Evolutionary conservation across 2,113 vertebrate genomes (phyloP), one percentile per base, ranked within the genome.

Genomic region (Tylochromis polylepis): DNA sequence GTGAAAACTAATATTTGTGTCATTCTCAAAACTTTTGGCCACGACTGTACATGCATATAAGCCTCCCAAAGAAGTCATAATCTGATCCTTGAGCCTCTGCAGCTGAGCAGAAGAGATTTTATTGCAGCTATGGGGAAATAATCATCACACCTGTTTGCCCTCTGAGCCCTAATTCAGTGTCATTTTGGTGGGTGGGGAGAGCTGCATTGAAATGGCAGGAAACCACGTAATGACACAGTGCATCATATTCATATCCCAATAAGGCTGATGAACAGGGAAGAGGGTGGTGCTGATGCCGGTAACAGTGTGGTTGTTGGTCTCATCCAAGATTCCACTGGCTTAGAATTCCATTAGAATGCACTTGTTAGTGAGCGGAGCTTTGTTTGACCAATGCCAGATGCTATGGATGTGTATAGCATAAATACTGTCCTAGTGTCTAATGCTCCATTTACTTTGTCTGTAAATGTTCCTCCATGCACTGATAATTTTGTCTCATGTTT

Each of bases 151-250:
- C 60, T 57, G 56, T 72, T 89, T 91, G 86, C 84, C 38, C 88
- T 84, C 83, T 53, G 86, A 84, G 88, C 75, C 81, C 59, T 88
- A 82, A 88, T 88, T 92, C 88, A 88, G 85, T 85, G 84, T 93
- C 78, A 79, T 90, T 93, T 81, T 84, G 86, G 86, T 84, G 90
- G 82, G 85, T 83, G 88, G 93, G 82, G 87, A 87, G 88, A 86
- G 84, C 88, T 87, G 70, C 14, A 31, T 67, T 86, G 87, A 91
- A 93, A 93, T 60, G 84, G 82, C 91, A 92, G 83, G 90, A 95
- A 95, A 94, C 93, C 95, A 92, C 91, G 41, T 93, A 95, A 95
- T 92, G 86, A 93, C 89, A 91, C 85, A 80, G 78, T 84, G 82
- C 49, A 51, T 89, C 72, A 57, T 89, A 88, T 95, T 89, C 92